Evolutionary conservation across 1,140 invertebrate species (phyloP), one percentile per base, ranked within the genome.

Genomic region (Papilio glaucus): DNA sequence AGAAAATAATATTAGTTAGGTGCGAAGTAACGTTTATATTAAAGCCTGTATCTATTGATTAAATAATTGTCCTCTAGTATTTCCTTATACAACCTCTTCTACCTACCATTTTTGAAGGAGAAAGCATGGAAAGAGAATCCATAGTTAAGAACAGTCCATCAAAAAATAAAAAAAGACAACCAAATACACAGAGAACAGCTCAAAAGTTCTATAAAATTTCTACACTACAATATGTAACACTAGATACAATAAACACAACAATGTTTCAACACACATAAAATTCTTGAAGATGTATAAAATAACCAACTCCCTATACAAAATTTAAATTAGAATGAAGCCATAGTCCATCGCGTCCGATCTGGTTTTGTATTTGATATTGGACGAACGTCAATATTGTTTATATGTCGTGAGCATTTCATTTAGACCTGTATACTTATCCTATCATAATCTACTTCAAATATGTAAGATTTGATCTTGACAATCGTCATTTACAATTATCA

Each of bases 91-190:
- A 92, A 92, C 90, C 90, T 92, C 90, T 81, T 92, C 90, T 92
- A 92, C 90, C 90, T 92, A 92, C 90, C 90, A 92, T 91, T 80
- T 90, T 90, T 87, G 89, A 88, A 87, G 90, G 84, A 90, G 90
- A 88, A 84, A 91, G 90, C 90, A 92, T 92, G 90, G 90, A 92
- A 92, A 92, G 79, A 90, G 88, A 90, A 82, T 88, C 85, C 89
- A 90, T 86, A 83, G 82, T 90, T 92, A 83, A 89, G 82, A 84
- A 78, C 77, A 75, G 41, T 69, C 18, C 49, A 72, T 72, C 75
- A 75, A 70, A 63, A 74, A 75, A 71, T 15, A 70, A 68, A 60
- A 57, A 76, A 73, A 68, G 37, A 69, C 38, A 67, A 38, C 38
- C 21, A 60, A 67, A 70, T 13, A 72, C 68, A 76, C 26, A 33